Evolutionary conservation across 2,888 invertebrate species (phyloP), one percentile per base, ranked within the genome.

Genomic region (Caenorhabditis zanzibari): DNA sequence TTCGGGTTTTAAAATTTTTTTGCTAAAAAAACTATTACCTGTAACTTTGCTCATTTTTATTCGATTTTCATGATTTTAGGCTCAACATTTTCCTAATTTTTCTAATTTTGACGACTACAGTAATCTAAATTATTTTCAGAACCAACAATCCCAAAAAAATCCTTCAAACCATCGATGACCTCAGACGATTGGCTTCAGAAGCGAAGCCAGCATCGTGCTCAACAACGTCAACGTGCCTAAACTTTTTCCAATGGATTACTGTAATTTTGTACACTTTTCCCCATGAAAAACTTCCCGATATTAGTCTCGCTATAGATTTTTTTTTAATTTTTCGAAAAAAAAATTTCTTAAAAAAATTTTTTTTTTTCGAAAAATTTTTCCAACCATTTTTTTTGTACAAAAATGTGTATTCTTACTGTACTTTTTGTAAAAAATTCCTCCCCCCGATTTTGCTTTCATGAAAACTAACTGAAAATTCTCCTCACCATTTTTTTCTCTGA

Each of bases 171-270:
- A 59, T 38, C 59, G 24, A 24, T 28, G 22, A 28, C 66, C 9
- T 14, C 26, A 28, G 61, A 61, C 24, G 77, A 61, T 16, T 77
- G 77, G 71, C 44, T 22, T 28, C 54, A 63, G 32, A 61, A 59
- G 56, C 49, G 77, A 22, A 35, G 52, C 19, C 47, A 44, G 0
- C 4, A 44, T n/a, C 69, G 77, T 47, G 77, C 77, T 63, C 71
- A 77, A 63, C 71, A 71, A 44, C 77, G 77, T 44, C 49, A 49
- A 2, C 49, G 54, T 32, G 77, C 61, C 63, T 77, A 54, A 66
- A 32, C 19, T 61, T 71, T 54, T 41, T 24, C 3, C 1, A 10
- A 44, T 22, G 38, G 47, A 69, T 58, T 32, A 14, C 9, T 38
- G 10, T 28, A 61, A 35, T 71, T 24, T 54, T 54, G 54, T 54